phyloP scores from a whole-genome alignment of 2,797 vertebrate genomes.

The Chelidonichthys spinosus region DNA sequence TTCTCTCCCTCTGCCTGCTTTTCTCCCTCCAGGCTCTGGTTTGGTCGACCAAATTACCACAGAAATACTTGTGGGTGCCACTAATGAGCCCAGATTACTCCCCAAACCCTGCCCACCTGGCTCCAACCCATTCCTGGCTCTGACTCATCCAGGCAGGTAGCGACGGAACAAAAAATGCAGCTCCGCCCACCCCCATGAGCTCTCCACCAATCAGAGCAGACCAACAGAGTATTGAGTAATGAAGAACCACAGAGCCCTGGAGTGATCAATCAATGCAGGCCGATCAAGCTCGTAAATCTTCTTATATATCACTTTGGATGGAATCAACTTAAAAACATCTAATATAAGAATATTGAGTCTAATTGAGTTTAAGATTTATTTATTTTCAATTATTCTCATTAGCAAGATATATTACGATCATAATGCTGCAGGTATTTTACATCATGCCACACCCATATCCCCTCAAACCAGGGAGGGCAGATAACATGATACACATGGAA shows the following conservation, averaged over 20 bases:
- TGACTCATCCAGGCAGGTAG: conserved; percentile 54
- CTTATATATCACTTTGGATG: no score
- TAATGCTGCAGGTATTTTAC: neutral
- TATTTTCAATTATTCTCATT: neutral
- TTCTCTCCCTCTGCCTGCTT: neutral
- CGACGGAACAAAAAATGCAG: conserved; percentile 49
- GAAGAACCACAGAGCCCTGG: conserved; percentile 1
- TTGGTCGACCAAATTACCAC: conserved; percentile 48
- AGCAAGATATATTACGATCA: neutral
- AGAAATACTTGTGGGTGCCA: conserved; percentile 48
- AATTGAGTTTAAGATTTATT: neutral
- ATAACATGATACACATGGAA: neutral
- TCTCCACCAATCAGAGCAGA: conserved; percentile 36
- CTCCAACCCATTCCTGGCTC: conserved; percentile 7
- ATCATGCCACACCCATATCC: neutral
- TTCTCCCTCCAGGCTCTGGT: conserved; percentile 29
- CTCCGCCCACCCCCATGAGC: conserved; percentile 17
- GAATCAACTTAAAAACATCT: neutral
- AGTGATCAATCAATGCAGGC: conserved; percentile 31
- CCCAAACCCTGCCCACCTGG: conserved; percentile 34
- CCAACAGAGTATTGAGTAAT: conserved; percentile 29
- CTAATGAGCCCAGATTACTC: conserved; percentile 63
- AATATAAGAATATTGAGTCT: neutral
- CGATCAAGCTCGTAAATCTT: conserved; percentile 3
- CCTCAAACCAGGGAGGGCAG: no score